phyloP scores from a whole-genome alignment of 1,140 invertebrate genomes.

The Megathymus violae region DNA sequence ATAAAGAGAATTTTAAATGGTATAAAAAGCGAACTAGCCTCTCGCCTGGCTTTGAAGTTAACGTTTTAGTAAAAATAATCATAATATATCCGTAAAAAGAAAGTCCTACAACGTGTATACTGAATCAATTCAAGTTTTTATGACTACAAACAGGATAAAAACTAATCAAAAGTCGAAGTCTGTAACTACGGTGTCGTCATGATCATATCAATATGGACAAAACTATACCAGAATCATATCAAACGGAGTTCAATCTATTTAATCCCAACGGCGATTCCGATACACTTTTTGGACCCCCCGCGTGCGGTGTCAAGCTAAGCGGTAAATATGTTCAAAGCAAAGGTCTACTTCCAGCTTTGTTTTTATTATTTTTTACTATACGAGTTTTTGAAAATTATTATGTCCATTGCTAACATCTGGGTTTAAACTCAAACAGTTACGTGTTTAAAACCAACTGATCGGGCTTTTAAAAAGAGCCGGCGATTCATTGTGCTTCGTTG shows the following conservation, averaged over 20 bases:
- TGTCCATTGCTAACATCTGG: too few relatives aligned
- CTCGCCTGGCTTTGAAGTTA: background rate
- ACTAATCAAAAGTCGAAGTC: constrained; percentile 13
- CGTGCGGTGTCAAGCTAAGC: constrained; percentile 23
- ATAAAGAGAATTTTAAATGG: constrained; percentile 2
- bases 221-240: constrained; percentile 37
- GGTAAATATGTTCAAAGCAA: constrained; percentile 2
- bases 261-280: constrained; percentile 37
- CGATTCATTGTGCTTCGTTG: too few relatives aligned
- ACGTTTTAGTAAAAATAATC: background rate
- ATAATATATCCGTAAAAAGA: background rate
- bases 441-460: too few relatives aligned
- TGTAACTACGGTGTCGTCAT: constrained; percentile 1
- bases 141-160: constrained; percentile 1
- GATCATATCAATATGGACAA: constrained; percentile 34
- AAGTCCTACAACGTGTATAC: background rate
- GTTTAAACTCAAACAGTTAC: too few relatives aligned
- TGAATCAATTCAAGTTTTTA: background rate
- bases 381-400: too few relatives aligned
- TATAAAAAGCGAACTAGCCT: background rate
- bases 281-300: constrained; percentile 54
- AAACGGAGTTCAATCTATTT: constrained; percentile 39
- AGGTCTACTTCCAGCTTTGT: background rate
- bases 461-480: too few relatives aligned
- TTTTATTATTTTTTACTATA: too few relatives aligned